Percentiles rank a stretch among this genome's conserved stretches.
phyloP scores from a whole-genome alignment of 2,888 invertebrate species.

The Eulithis testata region DNA sequence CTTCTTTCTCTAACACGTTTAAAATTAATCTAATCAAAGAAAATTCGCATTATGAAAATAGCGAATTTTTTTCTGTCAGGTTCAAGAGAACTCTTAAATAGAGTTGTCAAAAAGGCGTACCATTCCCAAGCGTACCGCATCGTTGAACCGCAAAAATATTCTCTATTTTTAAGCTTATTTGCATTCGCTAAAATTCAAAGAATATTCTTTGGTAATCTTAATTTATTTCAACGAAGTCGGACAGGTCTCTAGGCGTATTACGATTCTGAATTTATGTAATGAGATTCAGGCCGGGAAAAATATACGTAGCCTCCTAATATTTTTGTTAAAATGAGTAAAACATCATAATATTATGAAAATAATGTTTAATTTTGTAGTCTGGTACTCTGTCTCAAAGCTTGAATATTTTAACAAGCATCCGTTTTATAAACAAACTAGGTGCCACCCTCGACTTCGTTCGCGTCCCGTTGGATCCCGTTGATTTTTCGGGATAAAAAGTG shows the following conservation, averaged over 20 bases:
- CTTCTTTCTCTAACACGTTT: no score
- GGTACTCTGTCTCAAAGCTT: neutral
- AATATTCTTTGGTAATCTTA: constrained; percentile 40
- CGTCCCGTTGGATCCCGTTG: no score
- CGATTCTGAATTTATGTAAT: constrained; percentile 38
- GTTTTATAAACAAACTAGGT: neutral
- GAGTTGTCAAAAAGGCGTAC: constrained; percentile 32
- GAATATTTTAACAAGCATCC: constrained; percentile 11
- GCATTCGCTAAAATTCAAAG: constrained; percentile 37
- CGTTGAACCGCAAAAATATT: constrained; percentile 35
- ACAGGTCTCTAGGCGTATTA: constrained; percentile 44
- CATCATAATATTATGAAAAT: constrained; percentile 11
- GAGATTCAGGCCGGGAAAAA: constrained; percentile 28
- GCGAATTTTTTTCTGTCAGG: neutral
- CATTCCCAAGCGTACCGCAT: constrained; percentile 34
- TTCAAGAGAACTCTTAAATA: constrained; percentile 8
- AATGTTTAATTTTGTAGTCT: neutral
- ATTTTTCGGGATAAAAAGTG: no score
- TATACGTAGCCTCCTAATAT: constrained; percentile 18
- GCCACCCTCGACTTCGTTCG: no score
- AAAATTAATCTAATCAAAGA: no score
- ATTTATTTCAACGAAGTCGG: constrained; percentile 40
- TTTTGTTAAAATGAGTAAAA: constrained; percentile 26
- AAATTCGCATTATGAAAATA: no score
- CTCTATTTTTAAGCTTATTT: constrained; percentile 38